Conservation (phyloP, 2,888 invertebrate genomes). For the Macrosoma leucophasiata region DNA sequence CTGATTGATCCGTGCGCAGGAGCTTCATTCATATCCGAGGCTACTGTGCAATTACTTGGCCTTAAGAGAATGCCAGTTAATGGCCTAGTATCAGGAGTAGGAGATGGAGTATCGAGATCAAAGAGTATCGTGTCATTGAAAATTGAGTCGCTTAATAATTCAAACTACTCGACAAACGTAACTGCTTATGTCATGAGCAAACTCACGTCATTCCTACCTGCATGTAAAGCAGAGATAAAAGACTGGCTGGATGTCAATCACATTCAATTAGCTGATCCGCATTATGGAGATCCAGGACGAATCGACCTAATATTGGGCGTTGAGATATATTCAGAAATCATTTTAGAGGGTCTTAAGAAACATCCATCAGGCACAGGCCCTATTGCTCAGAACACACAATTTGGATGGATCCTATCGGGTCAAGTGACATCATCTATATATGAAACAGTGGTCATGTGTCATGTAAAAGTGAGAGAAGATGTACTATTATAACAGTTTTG, state of each 20-base stretch:
- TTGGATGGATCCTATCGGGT: constrained; percentile 8
- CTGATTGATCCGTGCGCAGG: no score
- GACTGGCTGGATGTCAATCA: constrained; percentile 8
- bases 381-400: constrained; percentile 2
- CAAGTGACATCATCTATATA: constrained; percentile 2
- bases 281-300: constrained; percentile 12
- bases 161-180: constrained; percentile 2
- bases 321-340: constrained; percentile 16
- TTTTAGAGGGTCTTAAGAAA: constrained; percentile 18
- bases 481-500: constrained; percentile 17
- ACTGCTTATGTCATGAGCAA: constrained; percentile 15
- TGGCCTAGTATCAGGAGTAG: constrained; percentile 21
- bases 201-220: constrained; percentile 9
- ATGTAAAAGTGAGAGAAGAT: constrained; percentile 7
- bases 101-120: constrained; percentile 14
- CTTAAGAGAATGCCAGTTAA: no score
- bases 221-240: constrained; percentile 1
- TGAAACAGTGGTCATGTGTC: neutral
- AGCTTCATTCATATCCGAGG: no score
- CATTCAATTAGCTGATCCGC: constrained; percentile 13
- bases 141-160: constrained; percentile 1
- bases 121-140: constrained; percentile 12
- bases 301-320: constrained; percentile 11
- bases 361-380: constrained; percentile 1
- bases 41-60: no score